Evolutionary conservation across 2,797 vertebrate species (phyloP).

Genomic region (Synanceia verrucosa): DNA sequence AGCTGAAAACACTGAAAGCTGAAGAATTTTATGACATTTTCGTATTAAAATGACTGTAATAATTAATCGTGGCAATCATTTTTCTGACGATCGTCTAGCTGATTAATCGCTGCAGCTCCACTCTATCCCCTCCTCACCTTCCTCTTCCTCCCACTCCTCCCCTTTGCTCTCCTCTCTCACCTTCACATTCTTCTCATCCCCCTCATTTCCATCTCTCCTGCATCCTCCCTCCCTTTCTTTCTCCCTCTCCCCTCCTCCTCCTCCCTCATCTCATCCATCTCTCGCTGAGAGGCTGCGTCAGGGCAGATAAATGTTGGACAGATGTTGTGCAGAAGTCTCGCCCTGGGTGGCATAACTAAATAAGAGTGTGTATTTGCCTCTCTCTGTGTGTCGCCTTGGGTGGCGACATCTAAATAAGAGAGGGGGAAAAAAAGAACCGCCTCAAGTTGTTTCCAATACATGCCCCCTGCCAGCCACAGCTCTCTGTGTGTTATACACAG

Average conservation of each 20-base stretch:
- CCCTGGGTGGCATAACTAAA: slow-evolving; percentile 68
- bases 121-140: background rate
- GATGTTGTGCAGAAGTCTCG: slow-evolving; percentile 73
- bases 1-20: too few relatives aligned
- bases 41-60: too few relatives aligned
- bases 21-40: too few relatives aligned
- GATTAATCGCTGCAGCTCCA: too few relatives aligned
- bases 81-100: too few relatives aligned
- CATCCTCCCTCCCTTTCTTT: background rate
- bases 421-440: slow-evolving; percentile 25
- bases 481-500: slow-evolving; percentile 24
- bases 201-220: slow-evolving; percentile 1
- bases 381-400: slow-evolving; percentile 48
- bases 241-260: background rate
- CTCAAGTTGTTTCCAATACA: slow-evolving; percentile 56
- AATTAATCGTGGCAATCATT: too few relatives aligned
- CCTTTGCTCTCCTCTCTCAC: background rate
- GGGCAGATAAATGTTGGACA: slow-evolving; percentile 75
- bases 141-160: background rate
- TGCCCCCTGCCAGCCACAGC: slow-evolving; percentile 39
- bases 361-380: slow-evolving; percentile 55
- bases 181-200: background rate
- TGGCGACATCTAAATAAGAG: slow-evolving; percentile 51
- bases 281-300: slow-evolving; percentile 60
- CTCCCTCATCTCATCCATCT: slow-evolving; percentile 49